These are phyloP conservation scores for Microvelia longipes DNA, from an alignment of 1,140 invertebrate genomes.

Conservation along the genomic window DNA sequence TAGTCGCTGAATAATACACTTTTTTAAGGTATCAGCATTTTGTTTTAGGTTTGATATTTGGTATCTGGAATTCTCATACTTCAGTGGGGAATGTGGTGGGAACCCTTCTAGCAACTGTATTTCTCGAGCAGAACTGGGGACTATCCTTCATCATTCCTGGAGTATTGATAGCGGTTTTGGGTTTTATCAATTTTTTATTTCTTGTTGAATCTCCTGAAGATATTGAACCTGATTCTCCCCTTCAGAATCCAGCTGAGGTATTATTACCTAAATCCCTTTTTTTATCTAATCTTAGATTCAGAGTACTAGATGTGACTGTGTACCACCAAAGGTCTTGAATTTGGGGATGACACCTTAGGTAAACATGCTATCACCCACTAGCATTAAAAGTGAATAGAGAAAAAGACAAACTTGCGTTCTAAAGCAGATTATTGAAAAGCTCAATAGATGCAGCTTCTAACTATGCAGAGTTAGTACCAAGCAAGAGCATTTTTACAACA, in stretches of 20 bases:
- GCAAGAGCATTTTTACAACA: no score
- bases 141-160: conserved; percentile 84
- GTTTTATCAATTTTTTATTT: conserved; percentile 73
- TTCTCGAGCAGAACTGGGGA: conserved; percentile 76
- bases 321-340: no score
- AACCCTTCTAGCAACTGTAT: conserved; percentile 64
- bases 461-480: no score
- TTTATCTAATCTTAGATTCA: conserved; percentile 9
- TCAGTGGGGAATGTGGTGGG: conserved; percentile 90
- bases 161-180: conserved; percentile 58
- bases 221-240: conserved; percentile 34
- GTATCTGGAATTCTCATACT: conserved; percentile 92
- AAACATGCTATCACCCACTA: no score
- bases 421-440: no score
- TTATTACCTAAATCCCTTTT: neutral
- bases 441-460: no score
- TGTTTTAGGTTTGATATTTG: conserved; percentile 69
- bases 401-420: no score
- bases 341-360: no score
- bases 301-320: no score
- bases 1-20: no score
- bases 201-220: conserved; percentile 61
- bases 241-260: neutral
- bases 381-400: no score
- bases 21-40: no score